Evolutionary conservation across 2,888 invertebrate genomes (phyloP).

Genomic region (Drosophila prolongata): DNA sequence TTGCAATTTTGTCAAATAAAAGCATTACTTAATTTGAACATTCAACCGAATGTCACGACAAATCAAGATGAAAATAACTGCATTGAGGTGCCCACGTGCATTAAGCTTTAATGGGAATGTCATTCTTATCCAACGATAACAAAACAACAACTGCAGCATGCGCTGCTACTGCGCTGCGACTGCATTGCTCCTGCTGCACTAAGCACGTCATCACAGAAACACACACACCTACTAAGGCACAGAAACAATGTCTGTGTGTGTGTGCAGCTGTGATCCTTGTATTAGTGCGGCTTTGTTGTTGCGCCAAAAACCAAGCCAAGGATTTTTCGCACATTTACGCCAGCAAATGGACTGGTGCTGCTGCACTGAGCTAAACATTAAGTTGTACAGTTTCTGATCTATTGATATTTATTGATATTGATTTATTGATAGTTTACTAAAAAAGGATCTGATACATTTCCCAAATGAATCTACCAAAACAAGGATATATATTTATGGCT

Average conservation of each 20-base stretch:
- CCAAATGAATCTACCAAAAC: no score
- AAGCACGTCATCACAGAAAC: slow-evolving; percentile 63
- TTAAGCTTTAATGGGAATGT: slow-evolving; percentile 6
- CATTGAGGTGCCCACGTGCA: slow-evolving; percentile 6
- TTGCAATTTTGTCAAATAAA: no score
- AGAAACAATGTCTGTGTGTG: slow-evolving; percentile 24
- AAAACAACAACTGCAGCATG: slow-evolving; percentile 22
- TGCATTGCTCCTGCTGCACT: slow-evolving; percentile 58
- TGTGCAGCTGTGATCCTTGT: slow-evolving; percentile 28
- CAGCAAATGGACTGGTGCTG: slow-evolving; percentile 57
- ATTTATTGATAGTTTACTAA: no score
- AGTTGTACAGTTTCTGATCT: no score
- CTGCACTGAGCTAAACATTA: slow-evolving; percentile 10
- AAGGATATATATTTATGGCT: no score
- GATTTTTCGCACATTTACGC: slow-evolving; percentile 74
- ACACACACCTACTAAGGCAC: slow-evolving; percentile 4
- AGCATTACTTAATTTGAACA: no score
- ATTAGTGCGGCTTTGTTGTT: slow-evolving; percentile 68
- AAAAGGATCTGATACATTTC: no score
- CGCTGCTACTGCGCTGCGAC: slow-evolving; percentile 19
- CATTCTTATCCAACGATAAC: slow-evolving; percentile 33
- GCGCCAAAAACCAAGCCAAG: slow-evolving; percentile 76
- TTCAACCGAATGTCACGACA: not conserved
- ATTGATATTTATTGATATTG: no score
- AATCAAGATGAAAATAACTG: not conserved